These are phyloP conservation scores for Drosophila lacertosa DNA, from an alignment of 1,140 invertebrate genomes.

Conservation along the genomic window DNA sequence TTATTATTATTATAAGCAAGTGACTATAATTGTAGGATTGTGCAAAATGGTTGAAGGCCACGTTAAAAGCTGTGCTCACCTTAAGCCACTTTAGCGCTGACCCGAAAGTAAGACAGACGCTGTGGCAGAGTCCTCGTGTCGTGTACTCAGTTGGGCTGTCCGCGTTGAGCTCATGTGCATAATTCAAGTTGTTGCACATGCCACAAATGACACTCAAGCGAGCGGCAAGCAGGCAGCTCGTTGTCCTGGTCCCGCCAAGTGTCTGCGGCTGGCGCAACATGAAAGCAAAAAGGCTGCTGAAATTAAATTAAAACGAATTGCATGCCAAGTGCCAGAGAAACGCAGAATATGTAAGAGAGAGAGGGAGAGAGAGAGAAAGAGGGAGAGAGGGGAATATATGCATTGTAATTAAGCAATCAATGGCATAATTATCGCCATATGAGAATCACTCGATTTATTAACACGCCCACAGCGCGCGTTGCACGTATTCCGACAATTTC, in stretches of 20 bases:
- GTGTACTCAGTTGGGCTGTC: slow-evolving; percentile 9
- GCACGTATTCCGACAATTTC: slow-evolving; percentile 50
- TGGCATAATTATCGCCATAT: slow-evolving; percentile 79
- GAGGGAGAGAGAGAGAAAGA: no score
- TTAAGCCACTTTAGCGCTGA: background rate
- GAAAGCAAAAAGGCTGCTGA: slow-evolving; percentile 74
- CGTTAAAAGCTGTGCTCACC: background rate
- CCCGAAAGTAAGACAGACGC: background rate
- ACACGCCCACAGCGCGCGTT: slow-evolving; percentile 59
- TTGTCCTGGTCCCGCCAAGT: slow-evolving; percentile 3
- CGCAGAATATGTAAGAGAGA: slow-evolving; percentile 10
- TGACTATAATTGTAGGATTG: no score
- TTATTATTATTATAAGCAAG: no score
- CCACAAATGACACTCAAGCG: slow-evolving; percentile 68
- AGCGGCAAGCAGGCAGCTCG: slow-evolving; percentile 7
- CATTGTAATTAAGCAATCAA: slow-evolving; percentile 81
- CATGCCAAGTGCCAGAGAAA: slow-evolving; percentile 78
- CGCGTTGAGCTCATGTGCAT: slow-evolving; percentile 63
- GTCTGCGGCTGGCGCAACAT: slow-evolving; percentile 49
- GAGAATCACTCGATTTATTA: slow-evolving; percentile 79
- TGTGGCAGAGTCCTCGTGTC: no score
- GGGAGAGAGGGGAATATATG: no score
- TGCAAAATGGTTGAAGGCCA: no score
- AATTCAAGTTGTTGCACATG: slow-evolving; percentile 82
- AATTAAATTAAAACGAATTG: slow-evolving; percentile 82